Conservation (phyloP, 2,113 vertebrate genomes). For the Athene noctua region DNA sequence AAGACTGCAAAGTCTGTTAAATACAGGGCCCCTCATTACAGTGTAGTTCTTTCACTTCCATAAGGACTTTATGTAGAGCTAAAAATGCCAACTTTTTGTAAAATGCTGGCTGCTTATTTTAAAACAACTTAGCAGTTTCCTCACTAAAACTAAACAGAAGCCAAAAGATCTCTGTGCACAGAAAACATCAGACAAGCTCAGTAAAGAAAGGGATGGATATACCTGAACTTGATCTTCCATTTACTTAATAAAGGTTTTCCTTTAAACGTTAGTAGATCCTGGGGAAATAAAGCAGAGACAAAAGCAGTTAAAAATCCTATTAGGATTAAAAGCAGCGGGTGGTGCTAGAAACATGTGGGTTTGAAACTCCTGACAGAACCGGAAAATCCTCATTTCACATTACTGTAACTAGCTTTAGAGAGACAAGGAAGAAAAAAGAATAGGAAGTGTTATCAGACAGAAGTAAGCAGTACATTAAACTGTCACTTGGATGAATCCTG, state of each 20-base stretch:
- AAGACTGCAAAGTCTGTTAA: background rate
- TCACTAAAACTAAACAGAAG: background rate
- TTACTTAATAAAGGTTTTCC: constrained; percentile 14
- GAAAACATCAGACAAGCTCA: background rate
- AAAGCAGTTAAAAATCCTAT: background rate
- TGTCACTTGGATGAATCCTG: background rate
- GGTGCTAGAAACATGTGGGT: background rate
- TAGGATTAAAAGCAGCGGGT: background rate
- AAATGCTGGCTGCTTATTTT: background rate
- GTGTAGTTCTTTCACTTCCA: background rate
- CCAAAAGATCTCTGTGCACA: background rate
- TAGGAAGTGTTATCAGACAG: background rate
- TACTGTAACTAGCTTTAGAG: background rate
- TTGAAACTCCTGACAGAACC: background rate
- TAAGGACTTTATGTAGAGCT: background rate
- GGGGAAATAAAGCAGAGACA: constrained; percentile 31
- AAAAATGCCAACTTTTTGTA: background rate
- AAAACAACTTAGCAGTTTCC: background rate
- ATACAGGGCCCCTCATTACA: background rate
- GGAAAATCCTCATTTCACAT: background rate
- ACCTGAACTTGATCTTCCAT: constrained; percentile 12
- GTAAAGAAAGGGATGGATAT: background rate
- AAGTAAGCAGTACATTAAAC: background rate
- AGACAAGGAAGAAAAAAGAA: background rate
- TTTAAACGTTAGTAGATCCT: background rate